Evolutionary conservation across 2,113 vertebrate genomes (phyloP).

Genomic region (Heterocephalus glaber): DNA sequence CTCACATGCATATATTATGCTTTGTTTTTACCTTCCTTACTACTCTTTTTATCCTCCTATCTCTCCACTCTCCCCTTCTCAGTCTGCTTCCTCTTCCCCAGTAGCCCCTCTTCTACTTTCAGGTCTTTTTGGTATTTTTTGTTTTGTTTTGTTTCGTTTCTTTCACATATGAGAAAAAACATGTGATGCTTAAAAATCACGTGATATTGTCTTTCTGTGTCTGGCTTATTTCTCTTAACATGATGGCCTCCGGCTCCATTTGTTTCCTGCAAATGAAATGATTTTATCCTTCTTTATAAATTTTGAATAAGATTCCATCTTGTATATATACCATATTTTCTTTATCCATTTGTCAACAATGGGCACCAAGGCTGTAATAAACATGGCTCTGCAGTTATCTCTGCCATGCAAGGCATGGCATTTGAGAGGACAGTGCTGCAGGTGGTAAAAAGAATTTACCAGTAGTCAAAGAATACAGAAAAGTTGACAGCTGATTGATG

Average conservation of each 20-base stretch:
- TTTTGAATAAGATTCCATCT: not conserved
- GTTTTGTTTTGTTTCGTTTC: not conserved
- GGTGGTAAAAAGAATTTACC: not conserved
- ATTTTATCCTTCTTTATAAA: not conserved
- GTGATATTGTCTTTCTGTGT: not conserved
- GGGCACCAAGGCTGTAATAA: not conserved
- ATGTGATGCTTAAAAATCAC: not conserved
- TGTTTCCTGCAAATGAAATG: not conserved
- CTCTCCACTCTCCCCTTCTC: not conserved
- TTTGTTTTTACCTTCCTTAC: not conserved
- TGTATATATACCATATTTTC: not conserved
- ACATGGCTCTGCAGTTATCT: not conserved
- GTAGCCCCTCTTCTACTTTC: not conserved
- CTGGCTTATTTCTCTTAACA: not conserved
- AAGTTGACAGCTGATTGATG: not conserved
- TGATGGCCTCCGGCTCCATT: not conserved
- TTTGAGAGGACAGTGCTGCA: not conserved
- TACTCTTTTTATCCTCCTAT: not conserved
- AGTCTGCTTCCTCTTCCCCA: not conserved
- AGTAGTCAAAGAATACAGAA: not conserved
- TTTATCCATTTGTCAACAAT: not conserved
- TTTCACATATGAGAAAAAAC: not conserved
- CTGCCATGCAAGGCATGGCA: not conserved
- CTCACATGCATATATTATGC: not conserved
- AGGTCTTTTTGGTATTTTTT: not conserved